Percentiles rank a stretch among this genome's conserved stretches.
These are phyloP conservation scores for Pentamera pediparva DNA, from an alignment of 53 echinoderm and acorn worm species.

Conservation along the genomic window DNA sequence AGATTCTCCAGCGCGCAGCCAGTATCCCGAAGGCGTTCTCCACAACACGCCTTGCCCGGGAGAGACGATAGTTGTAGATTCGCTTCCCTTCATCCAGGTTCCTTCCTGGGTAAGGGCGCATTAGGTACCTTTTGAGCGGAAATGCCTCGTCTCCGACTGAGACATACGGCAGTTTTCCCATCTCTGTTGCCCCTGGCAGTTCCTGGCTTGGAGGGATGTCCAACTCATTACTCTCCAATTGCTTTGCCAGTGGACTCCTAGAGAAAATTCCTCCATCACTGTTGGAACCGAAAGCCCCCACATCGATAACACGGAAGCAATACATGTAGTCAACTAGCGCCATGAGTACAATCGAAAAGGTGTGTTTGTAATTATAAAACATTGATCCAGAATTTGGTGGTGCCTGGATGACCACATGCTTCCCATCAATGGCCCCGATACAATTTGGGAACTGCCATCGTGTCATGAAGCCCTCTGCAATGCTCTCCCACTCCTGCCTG, in stretches of 20 bases:
- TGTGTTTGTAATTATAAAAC: slow-evolving; percentile 37
- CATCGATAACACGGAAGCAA: slow-evolving; percentile 31
- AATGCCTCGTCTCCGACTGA: slow-evolving; percentile 38
- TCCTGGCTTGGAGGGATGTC: slow-evolving; percentile 7
- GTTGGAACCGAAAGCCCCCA: slow-evolving; percentile 17
- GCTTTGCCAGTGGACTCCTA: slow-evolving; percentile 19
- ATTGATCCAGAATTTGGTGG: slow-evolving; percentile 33
- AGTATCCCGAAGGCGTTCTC: slow-evolving; percentile 45
- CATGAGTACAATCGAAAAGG: slow-evolving; percentile 37
- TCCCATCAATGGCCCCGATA: slow-evolving; percentile 52
- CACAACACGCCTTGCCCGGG: slow-evolving; percentile 27
- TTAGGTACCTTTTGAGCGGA: slow-evolving; percentile 43
- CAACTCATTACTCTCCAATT: neutral
- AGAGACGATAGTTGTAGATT: slow-evolving; percentile 46
- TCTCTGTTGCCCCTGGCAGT: slow-evolving; percentile 39
- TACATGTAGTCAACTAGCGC: slow-evolving; percentile 37
- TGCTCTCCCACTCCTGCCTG: slow-evolving; percentile 12
- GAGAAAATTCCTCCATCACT: slow-evolving; percentile 28
- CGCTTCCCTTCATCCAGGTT: slow-evolving; percentile 13
- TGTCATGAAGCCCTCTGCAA: slow-evolving; percentile 21
- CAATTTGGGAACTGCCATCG: slow-evolving; percentile 59
- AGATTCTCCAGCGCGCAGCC: slow-evolving; percentile 48
- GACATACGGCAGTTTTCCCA: slow-evolving; percentile 33
- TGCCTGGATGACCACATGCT: slow-evolving; percentile 34
- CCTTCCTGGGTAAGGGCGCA: slow-evolving; percentile 57